Evolutionary conservation across 2,113 vertebrate species (phyloP).

Genomic region (human (Homo sapiens)): DNA sequence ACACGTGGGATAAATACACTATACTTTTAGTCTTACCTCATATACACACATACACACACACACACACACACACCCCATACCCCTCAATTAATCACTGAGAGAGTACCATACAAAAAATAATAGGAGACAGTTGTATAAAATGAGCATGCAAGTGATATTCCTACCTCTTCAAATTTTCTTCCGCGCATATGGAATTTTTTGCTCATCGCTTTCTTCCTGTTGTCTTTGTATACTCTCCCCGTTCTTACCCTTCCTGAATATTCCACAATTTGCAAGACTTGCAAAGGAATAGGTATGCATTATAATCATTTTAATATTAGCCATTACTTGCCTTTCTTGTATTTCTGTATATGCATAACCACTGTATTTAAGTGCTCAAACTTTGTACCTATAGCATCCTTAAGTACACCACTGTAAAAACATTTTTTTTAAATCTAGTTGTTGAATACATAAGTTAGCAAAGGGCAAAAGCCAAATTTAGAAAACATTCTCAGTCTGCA

Average conservation of each 20-base stretch:
- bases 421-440: not conserved
- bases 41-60: not conserved
- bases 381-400: not conserved
- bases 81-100: not conserved
- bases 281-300: not conserved
- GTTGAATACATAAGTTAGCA: not conserved
- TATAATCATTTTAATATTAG: not conserved
- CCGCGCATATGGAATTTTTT: not conserved
- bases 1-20: not conserved
- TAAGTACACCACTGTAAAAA: not conserved
- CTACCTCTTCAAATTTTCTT: not conserved
- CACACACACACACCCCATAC: not conserved
- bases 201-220: not conserved
- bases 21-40: not conserved
- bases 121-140: not conserved
- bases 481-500: not conserved
- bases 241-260: fast-evolving
- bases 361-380: not conserved
- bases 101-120: not conserved
- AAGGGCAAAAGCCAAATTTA: not conserved
- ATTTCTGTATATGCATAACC: not conserved
- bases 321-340: not conserved
- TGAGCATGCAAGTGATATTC: not conserved
- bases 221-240: not conserved
- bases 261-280: not conserved